Evolutionary conservation across 2,113 vertebrate genomes (phyloP).

Genomic region (Haemorhous mexicanus): DNA sequence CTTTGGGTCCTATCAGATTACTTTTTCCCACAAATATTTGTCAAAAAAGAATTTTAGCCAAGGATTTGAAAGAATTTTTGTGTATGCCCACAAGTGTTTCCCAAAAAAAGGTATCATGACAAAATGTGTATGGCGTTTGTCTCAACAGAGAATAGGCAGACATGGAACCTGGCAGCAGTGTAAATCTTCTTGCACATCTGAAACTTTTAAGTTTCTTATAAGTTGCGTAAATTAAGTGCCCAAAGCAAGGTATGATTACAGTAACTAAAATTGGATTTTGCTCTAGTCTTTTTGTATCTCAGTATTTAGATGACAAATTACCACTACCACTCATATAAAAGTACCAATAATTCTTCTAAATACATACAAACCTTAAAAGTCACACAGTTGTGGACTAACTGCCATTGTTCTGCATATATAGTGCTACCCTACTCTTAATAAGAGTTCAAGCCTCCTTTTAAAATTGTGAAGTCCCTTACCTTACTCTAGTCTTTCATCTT

Average conservation of each 20-base stretch:
- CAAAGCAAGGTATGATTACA: neutral
- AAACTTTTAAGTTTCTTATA: neutral
- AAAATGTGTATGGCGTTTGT: fast-evolving
- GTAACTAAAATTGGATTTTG: neutral
- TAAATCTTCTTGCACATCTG: neutral
- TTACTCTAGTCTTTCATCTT: neutral
- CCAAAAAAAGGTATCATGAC: neutral
- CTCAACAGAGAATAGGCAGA: neutral
- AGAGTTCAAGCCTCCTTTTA: neutral
- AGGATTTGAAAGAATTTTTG: neutral
- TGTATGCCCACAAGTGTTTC: neutral
- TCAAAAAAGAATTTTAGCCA: neutral
- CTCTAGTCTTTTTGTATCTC: neutral
- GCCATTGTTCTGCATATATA: neutral
- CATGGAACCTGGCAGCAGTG: neutral
- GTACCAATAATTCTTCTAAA: neutral
- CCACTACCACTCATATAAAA: neutral
- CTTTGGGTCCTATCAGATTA: neutral
- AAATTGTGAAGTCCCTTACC: neutral
- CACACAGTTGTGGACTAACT: neutral
- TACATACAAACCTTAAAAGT: neutral
- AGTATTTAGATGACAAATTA: neutral
- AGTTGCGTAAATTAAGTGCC: neutral
- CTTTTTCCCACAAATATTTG: neutral
- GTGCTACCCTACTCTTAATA: neutral